Evolutionary conservation across 2,113 vertebrate genomes (phyloP), one percentile per base, ranked within the genome.

Genomic region (Daubentonia madagascariensis): DNA sequence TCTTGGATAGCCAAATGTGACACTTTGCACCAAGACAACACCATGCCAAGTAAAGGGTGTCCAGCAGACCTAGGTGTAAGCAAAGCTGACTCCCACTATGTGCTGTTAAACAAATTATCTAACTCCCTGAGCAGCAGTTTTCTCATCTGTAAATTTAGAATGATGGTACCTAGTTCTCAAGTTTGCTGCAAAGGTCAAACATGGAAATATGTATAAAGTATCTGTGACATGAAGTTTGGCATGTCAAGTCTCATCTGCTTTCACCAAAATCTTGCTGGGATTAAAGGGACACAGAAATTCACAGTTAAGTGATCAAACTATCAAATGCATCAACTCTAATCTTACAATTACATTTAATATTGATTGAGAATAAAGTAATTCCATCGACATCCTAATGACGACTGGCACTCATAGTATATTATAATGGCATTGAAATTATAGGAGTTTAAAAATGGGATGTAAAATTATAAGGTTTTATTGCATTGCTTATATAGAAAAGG

Each of bases 281-380:
- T 50, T 50, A 81, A 72, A 89, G 25, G 35, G 54, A 45, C 16
- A 67, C 6, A 45, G 20, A 22, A 81, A 79, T 89, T 92, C 23
- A 75, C 11, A 73, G 37, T 22, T 54, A 87, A 94, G 20, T 52
- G 61, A 72, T 4, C 40, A 83, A 70, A 61, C 23, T 70, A 85
- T 68, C 63, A 84, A 94, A 94, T 35, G 18, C 14, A 61, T 81
- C 45, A 70, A 67, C 5, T 79, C 28, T 81, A 79, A 89, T 28
- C 22, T 83, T 81, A 83, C 28, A 48, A 57, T 78, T 89, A 13
- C 25, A 89, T 52, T n/a, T 92, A 48, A 40, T 68, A 73, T 79
- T 43, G 43, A 50, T 65, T 89, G n/a, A 83, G 32, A 96, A 96
- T 89, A 96, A 70, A 91, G 22, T 17, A 78, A 83, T 59, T 30